A percentile compares a stretch with the other conserved stretches of the same genome.
phyloP scores from a whole-genome alignment of 2,797 vertebrate genomes.

The Psittacula derbiana region DNA sequence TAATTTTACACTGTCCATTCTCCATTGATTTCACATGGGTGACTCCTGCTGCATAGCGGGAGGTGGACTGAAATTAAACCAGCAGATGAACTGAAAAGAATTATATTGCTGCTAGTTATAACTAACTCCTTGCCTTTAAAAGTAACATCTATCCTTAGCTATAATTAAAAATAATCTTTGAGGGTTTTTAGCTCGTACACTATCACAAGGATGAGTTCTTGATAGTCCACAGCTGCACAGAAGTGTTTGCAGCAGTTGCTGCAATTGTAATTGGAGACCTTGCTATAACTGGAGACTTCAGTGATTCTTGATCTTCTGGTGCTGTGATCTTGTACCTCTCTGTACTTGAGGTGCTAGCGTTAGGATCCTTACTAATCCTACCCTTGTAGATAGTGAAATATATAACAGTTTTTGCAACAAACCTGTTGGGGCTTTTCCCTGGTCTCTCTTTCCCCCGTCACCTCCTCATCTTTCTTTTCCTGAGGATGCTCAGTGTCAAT shows the following conservation, averaged over 20 bases:
- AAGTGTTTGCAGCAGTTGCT: background rate
- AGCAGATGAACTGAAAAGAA: background rate
- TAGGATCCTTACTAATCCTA: background rate
- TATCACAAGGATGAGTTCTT: background rate
- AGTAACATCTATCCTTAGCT: background rate
- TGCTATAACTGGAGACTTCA: background rate
- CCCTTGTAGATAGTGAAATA: background rate
- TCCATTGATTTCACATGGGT: background rate
- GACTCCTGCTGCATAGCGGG: background rate
- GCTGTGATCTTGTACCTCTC: background rate
- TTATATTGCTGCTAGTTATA: background rate
- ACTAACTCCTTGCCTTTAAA: background rate
- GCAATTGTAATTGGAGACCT: background rate
- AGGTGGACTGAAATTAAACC: background rate
- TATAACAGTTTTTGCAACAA: background rate
- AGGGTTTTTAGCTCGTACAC: background rate
- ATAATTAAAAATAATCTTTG: background rate
- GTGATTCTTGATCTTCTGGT: rapidly evolving
- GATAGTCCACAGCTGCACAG: rapidly evolving
- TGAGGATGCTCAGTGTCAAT: background rate
- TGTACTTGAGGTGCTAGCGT: background rate
- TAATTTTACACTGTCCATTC: background rate
- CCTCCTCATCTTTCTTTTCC: background rate
- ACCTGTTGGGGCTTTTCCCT: background rate
- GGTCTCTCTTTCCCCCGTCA: background rate